Percentiles rank a stretch among this genome's conserved stretches.
Conservation (phyloP, 2,797 vertebrate genomes). For the Amniataba percoides region DNA sequence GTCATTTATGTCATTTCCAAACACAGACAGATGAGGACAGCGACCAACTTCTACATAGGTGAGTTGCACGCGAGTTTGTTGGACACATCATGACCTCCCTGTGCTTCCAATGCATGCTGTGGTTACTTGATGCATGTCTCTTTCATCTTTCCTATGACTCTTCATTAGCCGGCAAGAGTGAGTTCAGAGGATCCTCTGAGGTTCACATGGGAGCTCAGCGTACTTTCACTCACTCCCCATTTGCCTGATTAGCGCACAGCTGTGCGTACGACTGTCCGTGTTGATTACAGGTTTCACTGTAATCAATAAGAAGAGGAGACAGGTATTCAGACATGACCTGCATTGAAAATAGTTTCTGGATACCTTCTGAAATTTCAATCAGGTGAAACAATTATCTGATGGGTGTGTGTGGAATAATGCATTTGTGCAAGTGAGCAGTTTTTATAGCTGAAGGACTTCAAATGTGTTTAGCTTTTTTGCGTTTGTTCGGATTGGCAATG, state of each 20-base stretch:
- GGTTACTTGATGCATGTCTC: constrained; percentile 26
- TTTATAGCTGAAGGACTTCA: neutral
- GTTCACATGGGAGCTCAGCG: neutral
- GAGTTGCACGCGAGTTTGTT: constrained; percentile 51
- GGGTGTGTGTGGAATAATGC: neutral
- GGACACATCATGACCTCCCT: too few species aligned
- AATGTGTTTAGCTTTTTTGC: neutral
- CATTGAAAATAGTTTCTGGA: neutral
- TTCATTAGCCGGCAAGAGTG: neutral
- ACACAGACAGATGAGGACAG: constrained; percentile 90
- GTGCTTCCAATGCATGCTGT: too few species aligned
- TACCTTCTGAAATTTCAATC: neutral
- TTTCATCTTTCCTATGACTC: constrained; percentile 12
- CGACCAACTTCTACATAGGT: constrained; percentile 94
- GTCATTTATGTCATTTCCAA: constrained; percentile 91
- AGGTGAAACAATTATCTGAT: neutral
- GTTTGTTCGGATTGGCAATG: neutral
- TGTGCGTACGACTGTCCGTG: neutral
- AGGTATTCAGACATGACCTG: neutral
- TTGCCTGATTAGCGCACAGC: neutral
- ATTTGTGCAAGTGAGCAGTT: constrained; percentile 13
- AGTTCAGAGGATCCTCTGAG: constrained; percentile 23
- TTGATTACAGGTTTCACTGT: constrained; percentile 31
- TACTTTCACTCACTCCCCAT: neutral
- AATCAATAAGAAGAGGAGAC: neutral